Evolutionary conservation across 2,888 invertebrate genomes (phyloP).

Genomic region (Sinelater perroti): DNA sequence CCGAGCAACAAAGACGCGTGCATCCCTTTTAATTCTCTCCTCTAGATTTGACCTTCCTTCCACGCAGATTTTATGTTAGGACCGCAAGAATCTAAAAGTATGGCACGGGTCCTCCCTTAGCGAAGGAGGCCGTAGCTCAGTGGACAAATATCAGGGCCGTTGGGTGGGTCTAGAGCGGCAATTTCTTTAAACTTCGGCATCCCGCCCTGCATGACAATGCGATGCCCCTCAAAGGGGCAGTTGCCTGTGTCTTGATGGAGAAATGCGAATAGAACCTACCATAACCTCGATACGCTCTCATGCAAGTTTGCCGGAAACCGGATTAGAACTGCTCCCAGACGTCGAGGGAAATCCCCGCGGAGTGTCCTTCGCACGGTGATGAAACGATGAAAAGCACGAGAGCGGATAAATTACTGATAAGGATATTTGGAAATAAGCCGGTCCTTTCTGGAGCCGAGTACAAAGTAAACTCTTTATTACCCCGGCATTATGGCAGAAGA

Average conservation of each 20-base stretch:
- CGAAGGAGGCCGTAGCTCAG: background rate
- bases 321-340: constrained; percentile 3
- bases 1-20: too few species aligned
- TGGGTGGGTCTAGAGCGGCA: constrained; percentile 8
- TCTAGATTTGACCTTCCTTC: too few species aligned
- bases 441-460: too few species aligned
- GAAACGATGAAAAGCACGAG: too few species aligned
- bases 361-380: too few species aligned
- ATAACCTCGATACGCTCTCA: constrained; percentile 5
- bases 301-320: constrained; percentile 4
- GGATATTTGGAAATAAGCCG: too few species aligned
- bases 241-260: constrained; percentile 7
- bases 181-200: background rate
- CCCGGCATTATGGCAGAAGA: background rate
- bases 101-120: background rate
- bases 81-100: too few species aligned
- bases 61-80: too few species aligned
- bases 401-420: too few species aligned
- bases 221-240: constrained; percentile 8
- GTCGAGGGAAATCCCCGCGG: background rate
- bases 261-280: constrained; percentile 1
- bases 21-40: too few species aligned
- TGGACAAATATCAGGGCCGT: constrained; percentile 7
- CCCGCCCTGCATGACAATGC: constrained; percentile 7
- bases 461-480: background rate